Conservation (phyloP, 2,888 invertebrate genomes). For the Netelia virgata region DNA sequence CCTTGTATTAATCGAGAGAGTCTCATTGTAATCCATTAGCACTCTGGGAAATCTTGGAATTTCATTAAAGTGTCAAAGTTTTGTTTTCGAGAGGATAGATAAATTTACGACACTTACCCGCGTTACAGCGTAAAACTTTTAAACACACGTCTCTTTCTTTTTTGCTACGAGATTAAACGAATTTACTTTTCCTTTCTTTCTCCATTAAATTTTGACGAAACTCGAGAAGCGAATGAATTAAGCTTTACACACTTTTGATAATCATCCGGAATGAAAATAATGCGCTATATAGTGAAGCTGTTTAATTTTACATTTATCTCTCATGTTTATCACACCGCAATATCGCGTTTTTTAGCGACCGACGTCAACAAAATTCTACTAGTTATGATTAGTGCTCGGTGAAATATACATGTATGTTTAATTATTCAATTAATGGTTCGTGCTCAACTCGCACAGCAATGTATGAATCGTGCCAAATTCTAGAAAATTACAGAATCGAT, state of each 20-base stretch:
- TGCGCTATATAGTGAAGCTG: background rate
- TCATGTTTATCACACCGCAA: too few relatives aligned
- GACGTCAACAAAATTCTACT: constrained; percentile 17
- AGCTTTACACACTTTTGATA: constrained; percentile 25
- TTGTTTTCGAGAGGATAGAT: constrained; percentile 31
- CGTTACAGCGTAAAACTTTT: constrained; percentile 43
- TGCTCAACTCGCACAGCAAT: constrained; percentile 54
- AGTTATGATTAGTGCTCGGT: constrained; percentile 55
- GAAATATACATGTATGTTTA: constrained; percentile 42
- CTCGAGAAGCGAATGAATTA: constrained; percentile 2
- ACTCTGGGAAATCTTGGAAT: constrained; percentile 30
- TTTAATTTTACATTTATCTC: background rate
- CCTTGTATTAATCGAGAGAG: too few relatives aligned
- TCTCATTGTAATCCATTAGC: too few relatives aligned
- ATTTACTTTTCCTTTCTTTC: background rate
- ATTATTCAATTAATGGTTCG: constrained; percentile 55
- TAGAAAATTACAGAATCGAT: constrained; percentile 42
- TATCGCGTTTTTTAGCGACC: too few relatives aligned
- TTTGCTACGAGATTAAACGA: constrained; percentile 27
- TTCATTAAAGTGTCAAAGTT: background rate
- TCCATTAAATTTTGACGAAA: background rate
- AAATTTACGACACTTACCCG: constrained; percentile 65
- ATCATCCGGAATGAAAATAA: background rate
- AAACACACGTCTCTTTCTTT: constrained; percentile 41
- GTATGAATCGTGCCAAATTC: constrained; percentile 56